Base-by-base conservation (phyloP, 2,888 invertebrate genomes). In the Rhynchonema sp. region DNA sequence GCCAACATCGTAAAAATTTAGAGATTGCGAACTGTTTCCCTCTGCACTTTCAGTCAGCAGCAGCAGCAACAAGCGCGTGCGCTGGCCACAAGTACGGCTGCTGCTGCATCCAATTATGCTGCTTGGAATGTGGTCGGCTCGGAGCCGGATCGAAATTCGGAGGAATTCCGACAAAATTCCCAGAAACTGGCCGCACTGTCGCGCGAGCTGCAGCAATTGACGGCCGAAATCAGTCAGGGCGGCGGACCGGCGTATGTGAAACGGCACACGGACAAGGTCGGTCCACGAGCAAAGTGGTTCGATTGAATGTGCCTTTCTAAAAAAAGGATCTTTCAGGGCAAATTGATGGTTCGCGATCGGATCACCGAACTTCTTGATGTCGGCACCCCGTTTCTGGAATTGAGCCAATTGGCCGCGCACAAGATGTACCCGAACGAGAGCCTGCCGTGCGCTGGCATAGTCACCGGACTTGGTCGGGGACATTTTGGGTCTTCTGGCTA, bases 261-360 rank as follows among this genome's bases (percentile, higher is more conserved):
- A 66, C 81, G 84, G 66, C 94, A 94, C 74, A 80, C 79, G 22
- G 82, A 83, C 38, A 49, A 49, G 49, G 49, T 49, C 13, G 38
- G 38, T 38, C n/a, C n/a, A n/a, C n/a, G n/a, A n/a, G n/a, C n/a
- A n/a, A n/a, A n/a, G n/a, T n/a, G n/a, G n/a, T n/a, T n/a, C n/a
- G n/a, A n/a, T n/a, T n/a, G n/a, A 38, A 38, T 13, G 38, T 38
- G 38, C 38, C 17, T 17, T 6, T 38, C 38, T 38, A 17, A 17
- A 38, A 17, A 38, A 6, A 38, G 38, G 17, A 6, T 38, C 9
- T 38, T 38, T 57, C 83, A 86, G 75, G 91, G 91, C 60, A 98
- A 98, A 78, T 77, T 98, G 65, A 78, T 94, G 64, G 87, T 83
- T 23, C 80, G 96, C 67, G 88, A 96, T 67, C 80, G 98, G 71